phyloP scores from a whole-genome alignment of 2,888 invertebrate genomes.

The Cerceris ruficornis region DNA sequence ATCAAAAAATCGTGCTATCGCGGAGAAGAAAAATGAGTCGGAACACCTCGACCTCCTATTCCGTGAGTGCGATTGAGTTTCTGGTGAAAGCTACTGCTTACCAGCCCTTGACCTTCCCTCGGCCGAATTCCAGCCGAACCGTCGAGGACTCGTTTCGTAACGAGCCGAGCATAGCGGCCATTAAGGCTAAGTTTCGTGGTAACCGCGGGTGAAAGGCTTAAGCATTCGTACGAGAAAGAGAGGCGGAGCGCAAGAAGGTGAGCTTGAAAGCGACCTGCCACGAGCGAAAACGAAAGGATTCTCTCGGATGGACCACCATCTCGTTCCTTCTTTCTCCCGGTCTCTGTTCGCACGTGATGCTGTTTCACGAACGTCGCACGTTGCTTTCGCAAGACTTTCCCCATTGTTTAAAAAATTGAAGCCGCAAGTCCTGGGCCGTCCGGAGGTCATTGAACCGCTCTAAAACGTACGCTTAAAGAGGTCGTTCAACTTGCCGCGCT shows the following conservation, averaged over 20 bases:
- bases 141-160: conserved; percentile 68
- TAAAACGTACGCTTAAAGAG: conserved; percentile 56
- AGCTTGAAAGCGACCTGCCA: conserved; percentile 54
- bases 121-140: conserved; percentile 73
- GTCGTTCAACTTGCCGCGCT: conserved; percentile 64
- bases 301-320: conserved; percentile 29
- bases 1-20: conserved; percentile 15
- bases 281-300: conserved; percentile 77
- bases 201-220: conserved; percentile 56
- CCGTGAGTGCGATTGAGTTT: conserved; percentile 49
- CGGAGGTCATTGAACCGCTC: conserved; percentile 63
- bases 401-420: conserved; percentile 76
- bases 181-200: conserved; percentile 64
- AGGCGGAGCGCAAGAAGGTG: not conserved
- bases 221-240: conserved; percentile 22
- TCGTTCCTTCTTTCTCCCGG: conserved; percentile 15
- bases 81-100: conserved; percentile 67
- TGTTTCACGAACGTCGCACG: conserved; percentile 39
- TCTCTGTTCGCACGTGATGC: conserved; percentile 45
- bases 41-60: conserved; percentile 1
- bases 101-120: conserved; percentile 79
- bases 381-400: conserved; percentile 76
- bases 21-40: not conserved
- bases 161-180: conserved; percentile 55
- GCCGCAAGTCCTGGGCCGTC: conserved; percentile 46